Conservation (phyloP, 2,888 invertebrate genomes). For the Nymphalis c-album region DNA sequence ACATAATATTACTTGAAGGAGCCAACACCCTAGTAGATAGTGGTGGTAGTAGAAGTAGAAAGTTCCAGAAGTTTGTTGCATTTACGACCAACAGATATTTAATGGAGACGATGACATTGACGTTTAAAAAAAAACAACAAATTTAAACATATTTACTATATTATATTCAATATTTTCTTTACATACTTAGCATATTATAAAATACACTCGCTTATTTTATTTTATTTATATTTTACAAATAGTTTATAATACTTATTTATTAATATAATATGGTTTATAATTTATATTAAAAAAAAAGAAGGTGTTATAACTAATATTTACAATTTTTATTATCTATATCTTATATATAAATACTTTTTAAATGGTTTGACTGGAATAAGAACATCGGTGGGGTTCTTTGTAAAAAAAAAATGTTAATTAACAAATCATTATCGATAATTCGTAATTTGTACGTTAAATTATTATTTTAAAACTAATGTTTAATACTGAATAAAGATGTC, state of each 20-base stretch:
- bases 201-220: constrained; percentile 7
- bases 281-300: not conserved
- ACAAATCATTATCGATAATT: not conserved
- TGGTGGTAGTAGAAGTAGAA: too few species aligned
- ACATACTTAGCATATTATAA: constrained; percentile 28
- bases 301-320: constrained; percentile 4
- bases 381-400: not conserved
- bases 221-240: constrained; percentile 30
- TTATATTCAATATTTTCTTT: constrained; percentile 30
- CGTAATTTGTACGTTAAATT: not conserved
- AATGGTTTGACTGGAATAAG: not conserved
- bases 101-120: too few species aligned
- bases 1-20: too few species aligned
- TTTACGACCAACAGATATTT: too few species aligned
- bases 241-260: constrained; percentile 21
- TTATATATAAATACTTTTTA: not conserved
- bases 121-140: constrained; percentile 15
- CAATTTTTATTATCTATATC: constrained; percentile 3
- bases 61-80: too few species aligned
- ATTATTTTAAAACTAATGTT: constrained; percentile 1
- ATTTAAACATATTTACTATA: constrained; percentile 33
- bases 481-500: constrained; percentile 49
- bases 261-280: constrained; percentile 18
- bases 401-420: not conserved
- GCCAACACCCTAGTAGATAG: too few species aligned